Evolutionary conservation across 2,797 vertebrate genomes (phyloP).

Genomic region (Propithecus deckenii): DNA sequence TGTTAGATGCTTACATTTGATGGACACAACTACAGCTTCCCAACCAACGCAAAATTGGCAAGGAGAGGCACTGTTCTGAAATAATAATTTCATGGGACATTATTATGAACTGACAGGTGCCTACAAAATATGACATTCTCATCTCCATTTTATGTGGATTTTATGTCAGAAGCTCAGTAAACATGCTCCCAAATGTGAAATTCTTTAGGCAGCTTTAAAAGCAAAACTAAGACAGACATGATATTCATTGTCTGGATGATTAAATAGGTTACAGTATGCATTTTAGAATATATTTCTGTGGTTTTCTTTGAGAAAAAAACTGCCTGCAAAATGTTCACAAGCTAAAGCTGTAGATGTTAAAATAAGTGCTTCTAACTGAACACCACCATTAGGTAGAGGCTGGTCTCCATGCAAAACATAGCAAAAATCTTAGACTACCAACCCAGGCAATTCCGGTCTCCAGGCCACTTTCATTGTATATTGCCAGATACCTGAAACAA

Average conservation of each 20-base stretch:
- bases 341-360: not conserved
- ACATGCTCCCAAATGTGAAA: not conserved
- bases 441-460: not conserved
- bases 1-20: not conserved
- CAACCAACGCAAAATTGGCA: not conserved
- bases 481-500: not conserved
- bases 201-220: constrained; percentile 16
- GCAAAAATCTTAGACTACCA: not conserved
- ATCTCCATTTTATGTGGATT: constrained; percentile 19
- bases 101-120: constrained; percentile 28
- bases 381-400: fast-evolving
- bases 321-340: not conserved
- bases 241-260: not conserved
- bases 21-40: not conserved
- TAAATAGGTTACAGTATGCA: not conserved
- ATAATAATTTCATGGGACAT: not conserved
- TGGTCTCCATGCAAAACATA: not conserved
- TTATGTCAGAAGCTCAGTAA: constrained; percentile 41
- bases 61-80: not conserved
- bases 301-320: not conserved
- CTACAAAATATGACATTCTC: not conserved
- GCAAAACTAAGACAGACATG: not conserved
- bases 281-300: not conserved
- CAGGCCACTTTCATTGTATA: not conserved
- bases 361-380: not conserved